Conservation (phyloP, 2,888 invertebrate genomes). For the Microchrysa polita region DNA sequence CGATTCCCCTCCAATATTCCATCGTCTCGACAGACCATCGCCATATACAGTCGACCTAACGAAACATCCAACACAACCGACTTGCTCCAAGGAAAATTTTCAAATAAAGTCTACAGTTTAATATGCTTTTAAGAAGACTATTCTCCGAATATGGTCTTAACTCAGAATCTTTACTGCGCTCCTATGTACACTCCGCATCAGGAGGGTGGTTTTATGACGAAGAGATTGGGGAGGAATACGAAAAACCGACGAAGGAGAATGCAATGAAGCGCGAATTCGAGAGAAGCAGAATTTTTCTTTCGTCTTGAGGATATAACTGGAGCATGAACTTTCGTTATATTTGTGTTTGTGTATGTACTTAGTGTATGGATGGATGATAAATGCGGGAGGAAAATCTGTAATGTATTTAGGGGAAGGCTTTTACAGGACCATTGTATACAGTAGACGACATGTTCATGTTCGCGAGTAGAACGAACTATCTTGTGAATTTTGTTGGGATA, state of each 20-base stretch:
- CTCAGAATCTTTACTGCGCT: no score
- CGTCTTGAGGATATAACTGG: not conserved
- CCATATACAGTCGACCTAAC: no score
- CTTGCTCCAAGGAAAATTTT: no score
- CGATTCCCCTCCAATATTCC: no score
- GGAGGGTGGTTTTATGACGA: no score
- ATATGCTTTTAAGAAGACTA: no score
- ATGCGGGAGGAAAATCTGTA: constrained; percentile 19
- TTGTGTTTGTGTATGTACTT: not conserved
- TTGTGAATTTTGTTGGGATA: not conserved
- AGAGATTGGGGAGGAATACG: no score
- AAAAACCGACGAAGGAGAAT: not conserved
- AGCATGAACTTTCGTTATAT: not conserved
- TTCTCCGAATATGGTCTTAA: no score
- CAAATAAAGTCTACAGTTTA: no score
- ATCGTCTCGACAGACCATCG: no score
- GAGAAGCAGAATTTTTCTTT: not conserved
- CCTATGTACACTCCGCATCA: no score
- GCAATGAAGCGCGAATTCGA: not conserved
- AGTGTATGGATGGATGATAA: constrained; percentile 1
- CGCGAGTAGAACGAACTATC: constrained; percentile 9
- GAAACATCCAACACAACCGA: no score
- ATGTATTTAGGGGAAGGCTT: not conserved
- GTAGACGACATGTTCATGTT: constrained; percentile 9
- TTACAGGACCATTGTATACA: constrained; percentile 24